These are phyloP conservation scores for Scelioninae gen. 1 DNA, from an alignment of 2,888 invertebrate genomes.

Conservation along the genomic window DNA sequence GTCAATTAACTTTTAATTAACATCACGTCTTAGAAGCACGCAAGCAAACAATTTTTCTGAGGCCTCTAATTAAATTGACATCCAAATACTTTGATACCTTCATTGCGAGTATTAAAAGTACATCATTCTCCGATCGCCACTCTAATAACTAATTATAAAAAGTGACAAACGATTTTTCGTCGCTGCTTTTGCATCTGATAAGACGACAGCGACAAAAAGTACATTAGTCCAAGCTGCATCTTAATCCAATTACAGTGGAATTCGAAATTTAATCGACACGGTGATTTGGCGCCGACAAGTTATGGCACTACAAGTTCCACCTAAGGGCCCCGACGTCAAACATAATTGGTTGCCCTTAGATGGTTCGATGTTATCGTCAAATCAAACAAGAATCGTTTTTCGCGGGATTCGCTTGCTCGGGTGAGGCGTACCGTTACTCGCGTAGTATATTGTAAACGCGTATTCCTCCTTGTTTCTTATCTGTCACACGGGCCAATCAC, in stretches of 20 bases:
- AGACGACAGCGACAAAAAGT: constrained; percentile 37
- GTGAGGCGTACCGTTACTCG: constrained; percentile 60
- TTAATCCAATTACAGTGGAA: constrained; percentile 81
- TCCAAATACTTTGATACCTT: too few species aligned
- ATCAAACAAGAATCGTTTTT: constrained; percentile 75
- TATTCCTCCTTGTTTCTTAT: constrained; percentile 33
- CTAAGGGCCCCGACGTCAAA: constrained; percentile 53
- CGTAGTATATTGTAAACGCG: constrained; percentile 14
- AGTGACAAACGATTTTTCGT: constrained; percentile 37
- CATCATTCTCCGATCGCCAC: constrained; percentile 1
- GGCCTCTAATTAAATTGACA: too few species aligned
- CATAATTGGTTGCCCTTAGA: constrained; percentile 73
- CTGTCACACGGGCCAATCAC: constrained; percentile 50
- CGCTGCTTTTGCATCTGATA: constrained; percentile 11
- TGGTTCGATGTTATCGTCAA: constrained; percentile 72
- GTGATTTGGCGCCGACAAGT: constrained; percentile 70
- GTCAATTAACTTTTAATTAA: too few species aligned
- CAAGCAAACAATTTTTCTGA: too few species aligned
- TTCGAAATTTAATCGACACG: constrained; percentile 78
- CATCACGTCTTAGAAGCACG: too few species aligned
- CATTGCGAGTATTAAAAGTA: background rate
- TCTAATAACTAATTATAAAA: constrained; percentile 26
- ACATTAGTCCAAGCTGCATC: constrained; percentile 60
- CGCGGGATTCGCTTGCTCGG: constrained; percentile 30
- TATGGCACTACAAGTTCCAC: constrained; percentile 32